Conservation (phyloP, 2,888 invertebrate species). For the Alcis repandata region DNA sequence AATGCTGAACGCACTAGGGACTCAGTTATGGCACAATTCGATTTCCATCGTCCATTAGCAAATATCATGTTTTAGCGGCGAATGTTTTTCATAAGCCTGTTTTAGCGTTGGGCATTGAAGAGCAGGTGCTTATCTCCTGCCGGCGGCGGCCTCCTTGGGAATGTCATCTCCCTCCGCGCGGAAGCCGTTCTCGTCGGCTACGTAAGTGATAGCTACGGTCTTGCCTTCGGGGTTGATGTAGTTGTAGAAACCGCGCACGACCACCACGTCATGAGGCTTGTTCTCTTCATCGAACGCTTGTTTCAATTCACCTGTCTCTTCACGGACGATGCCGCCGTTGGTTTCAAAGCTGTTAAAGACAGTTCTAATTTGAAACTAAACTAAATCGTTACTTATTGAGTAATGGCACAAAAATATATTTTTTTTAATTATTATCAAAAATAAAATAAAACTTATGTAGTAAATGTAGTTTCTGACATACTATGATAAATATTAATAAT, state of each 20-base stretch:
- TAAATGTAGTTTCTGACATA: too few relatives aligned
- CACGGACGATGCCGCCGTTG: conserved; percentile 83
- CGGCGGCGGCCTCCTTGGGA: conserved; percentile 82
- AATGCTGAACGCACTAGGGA: not conserved
- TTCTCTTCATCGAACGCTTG: conserved; percentile 83
- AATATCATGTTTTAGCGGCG: not conserved
- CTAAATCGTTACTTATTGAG: not conserved
- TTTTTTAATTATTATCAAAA: too few relatives aligned
- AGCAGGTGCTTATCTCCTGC: conserved; percentile 55
- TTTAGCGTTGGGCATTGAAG: not conserved
- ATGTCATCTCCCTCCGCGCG: conserved; percentile 87
- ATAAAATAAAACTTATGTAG: too few relatives aligned
- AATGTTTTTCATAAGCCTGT: not conserved
- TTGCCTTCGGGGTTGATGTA: conserved; percentile 86
- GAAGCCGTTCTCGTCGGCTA: conserved; percentile 88
- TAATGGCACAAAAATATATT: too few relatives aligned
- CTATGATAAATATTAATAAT: too few relatives aligned
- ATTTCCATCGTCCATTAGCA: conserved; percentile 16
- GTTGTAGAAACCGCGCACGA: conserved; percentile 87
- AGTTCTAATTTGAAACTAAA: not conserved
- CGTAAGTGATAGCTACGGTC: conserved; percentile 80
- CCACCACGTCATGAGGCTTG: conserved; percentile 84
- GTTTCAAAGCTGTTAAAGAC: conserved; percentile 76
- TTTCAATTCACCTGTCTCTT: conserved; percentile 79
- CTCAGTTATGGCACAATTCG: conserved; percentile 8